Percentiles rank a stretch among this genome's conserved stretches.
Evolutionary conservation across 2,113 vertebrate genomes (phyloP).

Genomic region (Rissa tridactyla): DNA sequence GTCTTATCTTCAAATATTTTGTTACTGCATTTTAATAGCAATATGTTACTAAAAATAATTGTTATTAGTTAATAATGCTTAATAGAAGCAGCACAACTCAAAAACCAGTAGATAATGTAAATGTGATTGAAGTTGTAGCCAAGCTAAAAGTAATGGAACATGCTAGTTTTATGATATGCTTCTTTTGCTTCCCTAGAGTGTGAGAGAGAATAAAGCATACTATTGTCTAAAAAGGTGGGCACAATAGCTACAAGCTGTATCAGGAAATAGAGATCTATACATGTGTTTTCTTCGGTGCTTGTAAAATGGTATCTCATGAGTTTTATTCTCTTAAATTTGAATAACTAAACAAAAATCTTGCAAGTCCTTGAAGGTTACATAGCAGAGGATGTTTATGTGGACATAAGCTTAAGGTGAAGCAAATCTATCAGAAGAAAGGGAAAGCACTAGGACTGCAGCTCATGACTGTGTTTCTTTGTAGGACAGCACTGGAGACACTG

Average conservation of each 20-base stretch:
- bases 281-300: background rate
- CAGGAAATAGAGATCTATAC: background rate
- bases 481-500: accelerated
- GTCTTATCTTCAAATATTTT: background rate
- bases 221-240: background rate
- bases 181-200: background rate
- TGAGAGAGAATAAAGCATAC: background rate
- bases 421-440: background rate
- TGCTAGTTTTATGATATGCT: background rate
- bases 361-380: background rate
- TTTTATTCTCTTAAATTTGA: background rate
- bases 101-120: background rate
- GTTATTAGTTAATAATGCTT: background rate
- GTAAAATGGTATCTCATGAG: background rate
- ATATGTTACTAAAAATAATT: background rate
- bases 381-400: background rate
- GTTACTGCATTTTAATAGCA: background rate
- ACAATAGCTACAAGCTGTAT: background rate
- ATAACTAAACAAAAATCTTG: background rate
- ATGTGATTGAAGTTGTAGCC: background rate
- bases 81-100: background rate
- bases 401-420: background rate
- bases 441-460: background rate
- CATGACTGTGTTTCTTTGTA: background rate
- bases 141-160: background rate